phyloP scores from a whole-genome alignment of 2,113 vertebrate species.

The Pachycephala philippinensis region DNA sequence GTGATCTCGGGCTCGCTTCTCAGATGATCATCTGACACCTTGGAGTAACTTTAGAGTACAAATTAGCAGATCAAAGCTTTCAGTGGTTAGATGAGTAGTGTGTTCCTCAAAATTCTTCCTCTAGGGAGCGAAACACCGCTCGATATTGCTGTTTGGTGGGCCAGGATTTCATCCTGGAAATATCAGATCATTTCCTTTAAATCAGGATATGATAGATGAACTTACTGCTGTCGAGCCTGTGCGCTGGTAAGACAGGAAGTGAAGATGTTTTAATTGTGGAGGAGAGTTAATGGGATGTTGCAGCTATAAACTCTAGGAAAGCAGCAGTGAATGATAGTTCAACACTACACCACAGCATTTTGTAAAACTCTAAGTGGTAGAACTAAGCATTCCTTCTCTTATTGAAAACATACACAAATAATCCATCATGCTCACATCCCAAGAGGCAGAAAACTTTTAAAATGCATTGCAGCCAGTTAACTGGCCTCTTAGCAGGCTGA shows the following conservation, averaged over 20 bases:
- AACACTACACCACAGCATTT: background rate
- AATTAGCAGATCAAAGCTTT: background rate
- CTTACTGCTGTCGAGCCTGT: background rate
- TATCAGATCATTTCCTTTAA: conserved; percentile 38
- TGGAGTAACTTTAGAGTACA: background rate
- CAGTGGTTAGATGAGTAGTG: background rate
- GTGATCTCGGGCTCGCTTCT: background rate
- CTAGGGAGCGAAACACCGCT: background rate
- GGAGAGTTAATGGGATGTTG: background rate
- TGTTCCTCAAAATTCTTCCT: background rate
- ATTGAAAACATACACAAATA: conserved; percentile 24
- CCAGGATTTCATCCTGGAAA: conserved; percentile 49
- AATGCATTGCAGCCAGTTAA: background rate
- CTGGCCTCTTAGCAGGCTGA: conserved; percentile 24
- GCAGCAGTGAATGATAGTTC: background rate
- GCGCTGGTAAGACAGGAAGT: background rate
- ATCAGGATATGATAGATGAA: conserved; percentile 42
- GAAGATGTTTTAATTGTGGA: background rate
- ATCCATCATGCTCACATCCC: conserved; percentile 16
- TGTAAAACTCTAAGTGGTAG: background rate
- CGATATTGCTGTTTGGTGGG: background rate
- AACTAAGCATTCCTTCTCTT: conserved; percentile 20
- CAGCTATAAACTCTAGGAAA: background rate
- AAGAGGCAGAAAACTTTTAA: conserved; percentile 8
- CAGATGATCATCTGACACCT: background rate